Base-by-base conservation (phyloP, 2,113 vertebrate species). In the Chamaetylas fuelleborni region DNA sequence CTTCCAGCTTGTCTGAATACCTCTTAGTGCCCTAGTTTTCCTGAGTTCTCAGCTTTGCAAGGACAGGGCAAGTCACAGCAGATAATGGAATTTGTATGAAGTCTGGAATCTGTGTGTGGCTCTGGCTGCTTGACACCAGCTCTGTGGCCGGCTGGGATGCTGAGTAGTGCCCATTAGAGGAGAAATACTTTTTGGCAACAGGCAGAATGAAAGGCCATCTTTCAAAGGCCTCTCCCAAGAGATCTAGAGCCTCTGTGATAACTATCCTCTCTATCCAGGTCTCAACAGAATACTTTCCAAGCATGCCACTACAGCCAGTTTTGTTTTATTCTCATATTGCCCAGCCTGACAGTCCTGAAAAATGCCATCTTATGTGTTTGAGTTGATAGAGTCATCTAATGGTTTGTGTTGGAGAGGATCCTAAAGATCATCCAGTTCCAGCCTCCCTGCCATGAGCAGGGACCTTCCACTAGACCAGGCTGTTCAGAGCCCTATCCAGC, bases 31-130 rank as follows among this genome's bases (percentile, higher is more conserved):
- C 38, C 50, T 24, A 25, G 33, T 79, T 79, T 20, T 71, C n/a
- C 36, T 69, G 26, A 28, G 54, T 81, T 87, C 54, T 85, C 50
- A 70, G 40, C 57, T 93, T 87, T 82, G 24, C 47, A 54, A 29
- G 36, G 50, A 29, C 25, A 38, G 20, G n/a, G 18, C 0, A 3
- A 31, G 8, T 26, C 45, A 19, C 28, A 64, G 61, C 0, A 1
- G 12, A 38, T 9, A n/a, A 56, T 72, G 45, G n/a, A 33, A 72
- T 80, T 33, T 26, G 24, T 40, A 61, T 1, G 6, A 70, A 10
- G 36, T 45, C 19, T 45, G 43, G 43, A 45, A 45, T 20, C 43
- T 45, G 43, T 20, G 19, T 22, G 28, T 47, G 33, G 8, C 53
- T 67, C 47, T 40, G 22, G 18, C 38, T 93, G n/a, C 36, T 72